Conservation (phyloP, 2,888 invertebrate species). For the Dicyrtomina minuta region DNA sequence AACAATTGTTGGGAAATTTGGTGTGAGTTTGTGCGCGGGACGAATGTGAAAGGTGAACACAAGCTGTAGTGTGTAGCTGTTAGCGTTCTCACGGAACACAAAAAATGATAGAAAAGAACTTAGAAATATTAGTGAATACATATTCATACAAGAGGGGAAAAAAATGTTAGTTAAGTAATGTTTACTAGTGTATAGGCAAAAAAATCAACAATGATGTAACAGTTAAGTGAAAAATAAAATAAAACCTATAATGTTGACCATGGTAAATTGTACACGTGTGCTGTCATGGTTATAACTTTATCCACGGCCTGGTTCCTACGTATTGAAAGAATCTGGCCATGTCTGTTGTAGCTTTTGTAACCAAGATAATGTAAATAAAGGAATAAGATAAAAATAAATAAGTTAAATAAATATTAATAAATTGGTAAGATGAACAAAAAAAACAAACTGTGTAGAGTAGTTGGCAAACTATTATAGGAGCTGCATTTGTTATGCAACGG, state of each 20-base stretch:
- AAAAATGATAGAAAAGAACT: not conserved
- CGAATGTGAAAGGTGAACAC: conserved; percentile 3
- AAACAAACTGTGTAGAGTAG: not conserved
- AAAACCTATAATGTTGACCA: conserved; percentile 27
- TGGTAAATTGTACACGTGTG: conserved; percentile 24
- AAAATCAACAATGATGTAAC: not conserved
- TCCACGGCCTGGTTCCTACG: conserved; percentile 29
- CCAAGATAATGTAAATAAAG: not conserved
- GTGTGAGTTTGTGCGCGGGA: conserved; percentile 21
- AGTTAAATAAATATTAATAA: not conserved
- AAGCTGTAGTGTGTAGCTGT: conserved; percentile 12
- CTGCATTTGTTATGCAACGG: conserved; percentile 17
- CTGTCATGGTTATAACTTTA: conserved; percentile 16
- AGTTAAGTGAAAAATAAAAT: conserved; percentile 1
- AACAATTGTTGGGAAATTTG: conserved; percentile 20
- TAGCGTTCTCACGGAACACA: conserved; percentile 1
- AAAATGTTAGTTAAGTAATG: not conserved
- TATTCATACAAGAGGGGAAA: not conserved
- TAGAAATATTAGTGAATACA: not conserved
- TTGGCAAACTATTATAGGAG: conserved; percentile 4
- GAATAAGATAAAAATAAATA: not conserved
- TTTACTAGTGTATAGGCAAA: not conserved
- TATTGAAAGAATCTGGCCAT: conserved; percentile 26
- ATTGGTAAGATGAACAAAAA: not conserved
- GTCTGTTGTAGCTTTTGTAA: conserved; percentile 31